A percentile compares a stretch with the other conserved stretches of the same genome.
Evolutionary conservation across 2,888 invertebrate species (phyloP).

Genomic region (Xanthorhoe spadicearia): DNA sequence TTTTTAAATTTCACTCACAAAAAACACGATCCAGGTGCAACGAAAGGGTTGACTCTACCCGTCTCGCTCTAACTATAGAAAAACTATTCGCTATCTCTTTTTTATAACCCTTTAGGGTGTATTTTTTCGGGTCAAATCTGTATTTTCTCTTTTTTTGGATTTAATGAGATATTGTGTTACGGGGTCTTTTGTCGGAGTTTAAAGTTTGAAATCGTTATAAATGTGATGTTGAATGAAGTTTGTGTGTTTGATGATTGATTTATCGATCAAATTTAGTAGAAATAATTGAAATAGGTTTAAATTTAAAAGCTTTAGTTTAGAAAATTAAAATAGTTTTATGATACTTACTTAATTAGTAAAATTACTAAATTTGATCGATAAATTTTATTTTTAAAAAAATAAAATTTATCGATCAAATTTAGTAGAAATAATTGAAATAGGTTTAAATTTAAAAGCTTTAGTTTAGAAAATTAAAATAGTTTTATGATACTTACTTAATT

Average conservation of each 20-base stretch:
- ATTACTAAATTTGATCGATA: neutral
- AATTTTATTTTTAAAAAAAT: too few species aligned
- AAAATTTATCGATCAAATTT: neutral
- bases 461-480: too few species aligned
- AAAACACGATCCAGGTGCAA: conserved; percentile 73
- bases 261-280: neutral
- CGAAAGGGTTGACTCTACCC: conserved; percentile 71
- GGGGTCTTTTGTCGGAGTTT: conserved; percentile 52
- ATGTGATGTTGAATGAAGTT: conserved; percentile 22
- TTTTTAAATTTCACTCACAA: conserved; percentile 77
- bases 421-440: neutral
- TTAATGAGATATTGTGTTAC: conserved; percentile 83
- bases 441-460: too few species aligned
- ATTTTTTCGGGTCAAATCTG: conserved; percentile 81
- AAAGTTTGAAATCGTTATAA: conserved; percentile 40
- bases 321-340: too few species aligned
- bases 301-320: too few species aligned
- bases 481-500: too few species aligned
- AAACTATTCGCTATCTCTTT: conserved; percentile 54
- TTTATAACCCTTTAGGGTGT: conserved; percentile 76
- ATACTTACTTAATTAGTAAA: too few species aligned
- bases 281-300: neutral
- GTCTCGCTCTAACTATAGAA: conserved; percentile 54
- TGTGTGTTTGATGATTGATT: conserved; percentile 7
- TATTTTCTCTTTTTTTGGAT: conserved; percentile 74